Evolutionary conservation across 2,888 invertebrate genomes (phyloP).

Genomic region (Cephus rjabovi): DNA sequence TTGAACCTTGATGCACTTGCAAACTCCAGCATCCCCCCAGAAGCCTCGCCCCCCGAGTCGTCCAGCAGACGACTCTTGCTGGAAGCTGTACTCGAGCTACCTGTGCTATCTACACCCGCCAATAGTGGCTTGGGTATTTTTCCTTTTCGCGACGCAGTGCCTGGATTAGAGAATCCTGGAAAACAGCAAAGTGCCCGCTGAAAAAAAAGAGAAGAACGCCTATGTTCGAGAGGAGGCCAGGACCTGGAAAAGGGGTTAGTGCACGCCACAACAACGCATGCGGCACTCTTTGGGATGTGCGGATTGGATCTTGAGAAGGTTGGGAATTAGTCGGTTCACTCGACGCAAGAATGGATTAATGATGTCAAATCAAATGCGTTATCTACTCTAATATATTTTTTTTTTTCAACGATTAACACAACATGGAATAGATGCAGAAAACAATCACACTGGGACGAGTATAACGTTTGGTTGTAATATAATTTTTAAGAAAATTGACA

Average conservation of each 20-base stretch:
- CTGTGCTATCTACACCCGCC: slow-evolving; percentile 72
- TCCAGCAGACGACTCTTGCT: slow-evolving; percentile 63
- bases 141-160: slow-evolving; percentile 81
- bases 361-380: slow-evolving; percentile 37
- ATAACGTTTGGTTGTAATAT: slow-evolving; percentile 2
- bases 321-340: slow-evolving; percentile 41
- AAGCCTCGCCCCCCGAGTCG: slow-evolving; percentile 50
- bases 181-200: slow-evolving; percentile 89
- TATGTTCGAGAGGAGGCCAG: slow-evolving; percentile 61
- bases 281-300: slow-evolving; percentile 50
- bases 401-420: slow-evolving; percentile 20
- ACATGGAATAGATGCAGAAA: slow-evolving; percentile 24
- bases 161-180: slow-evolving; percentile 84
- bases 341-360: slow-evolving; percentile 35
- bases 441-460: slow-evolving; percentile 17
- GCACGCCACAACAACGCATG: slow-evolving; percentile 68
- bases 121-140: slow-evolving; percentile 81
- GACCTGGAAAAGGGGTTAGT: slow-evolving; percentile 66
- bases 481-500: neutral
- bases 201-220: slow-evolving; percentile 73
- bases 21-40: slow-evolving; percentile 64
- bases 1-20: slow-evolving; percentile 50
- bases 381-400: slow-evolving; percentile 25
- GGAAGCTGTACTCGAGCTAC: slow-evolving; percentile 61
- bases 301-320: slow-evolving; percentile 19